A percentile compares a stretch with the other conserved stretches of the same genome.
Conservation (phyloP, 1,140 invertebrate species). For the Drosophila pallidifrons region DNA sequence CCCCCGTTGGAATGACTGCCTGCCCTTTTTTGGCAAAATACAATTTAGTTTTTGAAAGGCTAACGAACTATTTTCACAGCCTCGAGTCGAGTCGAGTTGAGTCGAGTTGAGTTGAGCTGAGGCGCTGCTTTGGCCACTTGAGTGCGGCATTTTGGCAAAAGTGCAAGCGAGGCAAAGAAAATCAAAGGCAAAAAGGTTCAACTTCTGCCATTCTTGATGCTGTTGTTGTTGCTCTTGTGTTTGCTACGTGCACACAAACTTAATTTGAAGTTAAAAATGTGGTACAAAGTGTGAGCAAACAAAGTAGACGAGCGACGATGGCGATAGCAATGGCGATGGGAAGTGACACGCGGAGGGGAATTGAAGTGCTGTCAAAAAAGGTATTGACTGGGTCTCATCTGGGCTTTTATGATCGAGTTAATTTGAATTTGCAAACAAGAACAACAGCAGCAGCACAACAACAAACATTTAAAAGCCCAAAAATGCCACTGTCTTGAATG, state of each 20-base stretch:
- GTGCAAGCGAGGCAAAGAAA: constrained; percentile 74
- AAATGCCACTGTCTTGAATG: background rate
- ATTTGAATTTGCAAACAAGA: constrained; percentile 68
- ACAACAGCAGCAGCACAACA: constrained; percentile 6
- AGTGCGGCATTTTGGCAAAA: constrained; percentile 58
- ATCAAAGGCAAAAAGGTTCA: constrained; percentile 66
- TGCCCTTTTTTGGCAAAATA: constrained; percentile 55
- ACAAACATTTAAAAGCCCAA: constrained; percentile 22
- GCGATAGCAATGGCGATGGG: too few relatives aligned
- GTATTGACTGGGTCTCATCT: constrained; percentile 61
- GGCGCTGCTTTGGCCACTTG: constrained; percentile 46
- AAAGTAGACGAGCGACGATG: constrained; percentile 23
- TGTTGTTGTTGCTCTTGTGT: constrained; percentile 63
- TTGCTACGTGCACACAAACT: constrained; percentile 82
- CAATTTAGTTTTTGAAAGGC: constrained; percentile 81
- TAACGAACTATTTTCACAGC: constrained; percentile 83
- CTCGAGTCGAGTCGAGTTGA: constrained; percentile 46
- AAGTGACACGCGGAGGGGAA: background rate
- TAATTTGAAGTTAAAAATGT: constrained; percentile 82
- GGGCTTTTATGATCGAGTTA: constrained; percentile 78
- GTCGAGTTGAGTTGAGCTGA: constrained; percentile 10
- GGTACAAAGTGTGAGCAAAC: constrained; percentile 65
- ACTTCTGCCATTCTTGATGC: constrained; percentile 15
- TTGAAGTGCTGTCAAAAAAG: constrained; percentile 38
- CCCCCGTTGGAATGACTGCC: background rate